A percentile compares a stretch with the other conserved stretches of the same genome.
Conservation (phyloP, 2,797 vertebrate genomes). For the Gadopsis marmoratus region DNA sequence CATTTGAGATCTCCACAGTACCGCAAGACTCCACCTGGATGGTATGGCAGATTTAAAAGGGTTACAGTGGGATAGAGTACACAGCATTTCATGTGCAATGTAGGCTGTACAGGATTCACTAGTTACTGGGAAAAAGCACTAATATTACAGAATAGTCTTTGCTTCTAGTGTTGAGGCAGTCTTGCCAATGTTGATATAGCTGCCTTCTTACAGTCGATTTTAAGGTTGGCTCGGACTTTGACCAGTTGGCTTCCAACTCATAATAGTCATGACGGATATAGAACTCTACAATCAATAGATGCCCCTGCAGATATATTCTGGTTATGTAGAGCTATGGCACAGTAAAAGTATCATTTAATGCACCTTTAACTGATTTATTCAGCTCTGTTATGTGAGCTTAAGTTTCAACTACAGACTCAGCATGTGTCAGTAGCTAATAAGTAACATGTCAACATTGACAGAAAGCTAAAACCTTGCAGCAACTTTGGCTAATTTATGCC, state of each 20-base stretch:
- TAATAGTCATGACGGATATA: slow-evolving; percentile 6
- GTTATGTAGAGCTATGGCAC: not conserved
- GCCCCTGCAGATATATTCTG: not conserved
- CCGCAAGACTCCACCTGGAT: slow-evolving; percentile 39
- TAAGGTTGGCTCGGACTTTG: slow-evolving; percentile 47
- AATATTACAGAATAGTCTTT: slow-evolving; percentile 7
- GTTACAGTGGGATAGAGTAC: not conserved
- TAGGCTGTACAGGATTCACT: not conserved
- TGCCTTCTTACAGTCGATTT: slow-evolving; percentile 9
- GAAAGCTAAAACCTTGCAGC: not conserved
- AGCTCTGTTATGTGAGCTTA: not conserved
- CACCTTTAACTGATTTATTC: not conserved
- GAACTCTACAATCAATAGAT: not conserved
- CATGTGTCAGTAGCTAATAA: not conserved
- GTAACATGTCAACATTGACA: not conserved
- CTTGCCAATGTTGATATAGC: not conserved
- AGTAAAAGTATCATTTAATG: not conserved
- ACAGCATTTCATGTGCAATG: not conserved
- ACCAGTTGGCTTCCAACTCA: slow-evolving; percentile 51
- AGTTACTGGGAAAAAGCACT: not conserved
- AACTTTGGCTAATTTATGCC: not conserved
- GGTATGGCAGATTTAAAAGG: slow-evolving; percentile 14
- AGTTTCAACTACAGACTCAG: slow-evolving; percentile 1
- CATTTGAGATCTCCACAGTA: slow-evolving; percentile 39
- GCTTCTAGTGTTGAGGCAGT: slow-evolving; percentile 3